Evolutionary conservation across 2,113 vertebrate genomes (phyloP), one percentile per base, ranked within the genome.

Genomic region (Ammodytes marinus): DNA sequence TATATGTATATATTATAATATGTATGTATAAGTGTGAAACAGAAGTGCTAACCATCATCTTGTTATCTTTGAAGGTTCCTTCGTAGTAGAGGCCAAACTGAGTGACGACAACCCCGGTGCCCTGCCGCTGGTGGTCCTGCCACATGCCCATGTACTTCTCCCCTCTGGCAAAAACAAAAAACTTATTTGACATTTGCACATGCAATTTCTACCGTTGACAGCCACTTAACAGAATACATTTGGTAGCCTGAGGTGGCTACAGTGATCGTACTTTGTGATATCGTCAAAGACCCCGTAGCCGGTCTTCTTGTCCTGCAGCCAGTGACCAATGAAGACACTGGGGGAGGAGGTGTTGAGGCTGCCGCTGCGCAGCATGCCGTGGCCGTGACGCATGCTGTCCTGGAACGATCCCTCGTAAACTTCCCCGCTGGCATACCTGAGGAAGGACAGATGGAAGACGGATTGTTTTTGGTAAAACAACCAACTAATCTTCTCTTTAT

Each of bases 131-230:
- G 77, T 99, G 96, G 71, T 99, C 98, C 81, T 97, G 97, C 98
- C 98, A 99, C 96, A 96, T 96, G 45, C 98, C 98, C 97, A 99
- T 99, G 71, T 97, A 99, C 92, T 99, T 99, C 86, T 99, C 97
- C 35, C 98, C 98, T 84, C 98, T 99, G 86, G 7, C 27, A 27
- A 27, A 39, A 4, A 65, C 3, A 55, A 70, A 77, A 69, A 6
- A 27, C 27, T 27, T 27, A 27, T 27, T 27, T 27, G 27, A 27
- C 27, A 27, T 27, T 27, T 27, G 27, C 47, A 49, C 47, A 49
- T 49, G 12, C 10, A 35, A 12, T 35, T 35, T n/a, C 55, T 14
- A 27, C 27, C 27, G 27, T 27, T 27, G 27, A 27, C 27, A 27
- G 27, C 27, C 27, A 27, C 27, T 27, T 27, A 27, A 27, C 27